Base-by-base conservation (phyloP, 2,888 invertebrate genomes). In the Polylopha cassiicola region DNA sequence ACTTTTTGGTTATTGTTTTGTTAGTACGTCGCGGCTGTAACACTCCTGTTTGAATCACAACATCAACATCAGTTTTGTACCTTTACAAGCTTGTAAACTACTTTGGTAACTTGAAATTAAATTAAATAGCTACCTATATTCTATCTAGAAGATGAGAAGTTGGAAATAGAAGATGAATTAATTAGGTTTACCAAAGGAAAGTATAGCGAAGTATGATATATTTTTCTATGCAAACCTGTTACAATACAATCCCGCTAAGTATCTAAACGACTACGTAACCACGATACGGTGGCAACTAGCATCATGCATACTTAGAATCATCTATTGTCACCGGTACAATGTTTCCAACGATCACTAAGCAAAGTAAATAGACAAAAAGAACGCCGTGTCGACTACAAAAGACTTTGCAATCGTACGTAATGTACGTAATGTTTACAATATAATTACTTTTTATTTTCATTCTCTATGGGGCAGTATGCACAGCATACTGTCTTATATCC, bases 31-130 rank as follows among this genome's bases (percentile, higher is more conserved):
- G n/a, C n/a, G n/a, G n/a, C n/a, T n/a, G n/a, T n/a, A n/a, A n/a
- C n/a, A n/a, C n/a, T n/a, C n/a, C n/a, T n/a, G n/a, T 20, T 21
- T 36, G n/a, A 15, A 37, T 9, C 28, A 21, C 27, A 39, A 29
- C 37, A 37, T 30, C 28, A 44, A 41, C 41, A 46, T 47, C 47
- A 50, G 50, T 50, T 50, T 47, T 48, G 27, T 44, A 55, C 50
- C 53, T 53, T 48, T 55, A 63, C 50, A 53, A 39, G 48, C 53
- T 43, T 55, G 46, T 58, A 68, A 67, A 71, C 73, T 70, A 77
- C 80, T 80, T 81, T 82, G 80, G 80, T 81, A 79, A 78, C 79
- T 73, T 65, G 67, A 64, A 58, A 73, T 64, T 70, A 76, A 63
- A 69, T 70, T 68, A 69, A 65, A 61, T 70, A 71, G 30, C 36